Percentiles rank a stretch among this genome's conserved stretches.
Evolutionary conservation across 30 jellyfish, hydroid and myxozoan species (phyloP).

Genomic region (Clytia hemisphaerica): DNA sequence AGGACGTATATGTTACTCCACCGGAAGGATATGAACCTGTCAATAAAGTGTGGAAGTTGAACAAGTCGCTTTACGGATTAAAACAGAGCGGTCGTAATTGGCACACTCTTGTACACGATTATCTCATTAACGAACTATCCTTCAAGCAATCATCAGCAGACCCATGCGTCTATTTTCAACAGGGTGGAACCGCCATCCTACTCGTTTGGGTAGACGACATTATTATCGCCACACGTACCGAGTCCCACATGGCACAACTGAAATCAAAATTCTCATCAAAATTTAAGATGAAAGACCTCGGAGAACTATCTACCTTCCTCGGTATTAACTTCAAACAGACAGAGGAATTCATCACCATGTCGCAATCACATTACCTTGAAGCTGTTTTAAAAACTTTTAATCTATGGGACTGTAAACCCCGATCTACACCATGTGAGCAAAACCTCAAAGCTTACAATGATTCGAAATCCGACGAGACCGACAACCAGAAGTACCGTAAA

Average conservation of each 20-base stretch:
- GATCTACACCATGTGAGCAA: constrained; percentile 30
- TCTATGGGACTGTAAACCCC: constrained; percentile 14
- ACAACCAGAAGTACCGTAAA: constrained; percentile 5
- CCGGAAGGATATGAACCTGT: constrained; percentile 11
- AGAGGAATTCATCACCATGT: neutral
- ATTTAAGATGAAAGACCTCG: constrained; percentile 36
- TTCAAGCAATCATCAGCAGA: constrained; percentile 14
- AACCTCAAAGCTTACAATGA: constrained; percentile 17
- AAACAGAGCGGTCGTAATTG: constrained; percentile 30
- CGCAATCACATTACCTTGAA: neutral
- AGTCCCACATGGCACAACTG: neutral
- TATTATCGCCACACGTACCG: constrained; percentile 5
- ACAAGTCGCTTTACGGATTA: constrained; percentile 24
- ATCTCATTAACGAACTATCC: neutral
- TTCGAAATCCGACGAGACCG: constrained; percentile 22
- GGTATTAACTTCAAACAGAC: constrained; percentile 4
- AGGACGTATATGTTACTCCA: constrained; percentile 6
- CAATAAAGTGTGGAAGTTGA: constrained; percentile 17
- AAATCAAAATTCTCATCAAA: neutral
- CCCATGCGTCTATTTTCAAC: constrained; percentile 18
- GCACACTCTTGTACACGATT: too few species aligned
- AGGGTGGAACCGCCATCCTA: neutral
- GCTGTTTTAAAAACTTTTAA: neutral
- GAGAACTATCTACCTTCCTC: constrained; percentile 19
- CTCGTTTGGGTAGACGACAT: constrained; percentile 35